phyloP scores from a whole-genome alignment of 2,888 invertebrate species.

The Trichopria drosophilae region DNA sequence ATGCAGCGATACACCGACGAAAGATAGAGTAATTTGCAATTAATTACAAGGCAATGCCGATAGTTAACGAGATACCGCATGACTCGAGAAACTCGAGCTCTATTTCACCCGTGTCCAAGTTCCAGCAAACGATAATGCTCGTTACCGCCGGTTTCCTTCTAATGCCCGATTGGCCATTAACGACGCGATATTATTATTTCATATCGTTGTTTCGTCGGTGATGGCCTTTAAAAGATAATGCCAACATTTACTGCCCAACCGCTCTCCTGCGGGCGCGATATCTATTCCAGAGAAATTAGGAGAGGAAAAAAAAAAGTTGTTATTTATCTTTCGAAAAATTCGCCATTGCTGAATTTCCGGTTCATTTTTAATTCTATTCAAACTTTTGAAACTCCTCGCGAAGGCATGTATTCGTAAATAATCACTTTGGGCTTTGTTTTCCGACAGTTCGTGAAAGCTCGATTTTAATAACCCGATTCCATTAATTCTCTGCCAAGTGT shows the following conservation, averaged over 20 bases:
- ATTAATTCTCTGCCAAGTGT: too few relatives aligned
- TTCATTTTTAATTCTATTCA: not conserved
- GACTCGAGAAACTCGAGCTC: conserved; percentile 3
- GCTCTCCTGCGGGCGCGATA: too few relatives aligned
- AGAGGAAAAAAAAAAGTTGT: not conserved
- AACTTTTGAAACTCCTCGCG: too few relatives aligned
- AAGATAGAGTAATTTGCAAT: conserved; percentile 1
- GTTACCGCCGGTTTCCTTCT: conserved; percentile 23
- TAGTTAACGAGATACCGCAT: conserved; percentile 20
- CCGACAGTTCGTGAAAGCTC: too few relatives aligned
- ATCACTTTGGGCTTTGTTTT: too few relatives aligned
- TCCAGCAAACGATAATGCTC: conserved; percentile 19
- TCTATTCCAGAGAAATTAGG: not conserved
- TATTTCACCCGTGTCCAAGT: conserved; percentile 7
- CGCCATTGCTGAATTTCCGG: not conserved
- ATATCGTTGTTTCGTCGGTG: conserved; percentile 32
- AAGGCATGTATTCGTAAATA: too few relatives aligned
- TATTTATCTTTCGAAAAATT: not conserved
- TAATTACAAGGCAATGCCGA: conserved; percentile 20
- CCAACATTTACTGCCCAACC: too few relatives aligned
- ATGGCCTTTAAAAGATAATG: conserved; percentile 36
- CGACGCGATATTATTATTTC: conserved; percentile 33
- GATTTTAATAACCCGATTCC: too few relatives aligned
- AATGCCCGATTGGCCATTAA: conserved; percentile 34
- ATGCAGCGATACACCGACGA: too few relatives aligned